A percentile compares a stretch with the other conserved stretches of the same genome.
phyloP scores from a whole-genome alignment of 2,113 vertebrate genomes.

The Actenoides lindsayi region DNA sequence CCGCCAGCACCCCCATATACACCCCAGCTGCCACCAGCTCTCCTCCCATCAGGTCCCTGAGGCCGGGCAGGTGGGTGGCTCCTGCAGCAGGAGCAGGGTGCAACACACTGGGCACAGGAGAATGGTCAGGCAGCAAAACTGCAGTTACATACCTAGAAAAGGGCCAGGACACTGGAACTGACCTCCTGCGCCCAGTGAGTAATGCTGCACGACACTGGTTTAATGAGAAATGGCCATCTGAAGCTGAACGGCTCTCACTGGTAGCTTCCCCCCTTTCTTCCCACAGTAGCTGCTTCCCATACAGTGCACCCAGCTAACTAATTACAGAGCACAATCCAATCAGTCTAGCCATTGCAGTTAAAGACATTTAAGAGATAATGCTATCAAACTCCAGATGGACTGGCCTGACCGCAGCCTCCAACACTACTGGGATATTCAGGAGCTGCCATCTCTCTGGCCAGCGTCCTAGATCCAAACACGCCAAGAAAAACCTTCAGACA shows the following conservation, averaged over 20 bases:
- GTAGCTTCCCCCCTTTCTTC: not conserved
- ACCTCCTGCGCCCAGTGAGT: not conserved
- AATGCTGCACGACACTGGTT: not conserved
- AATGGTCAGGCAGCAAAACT: not conserved
- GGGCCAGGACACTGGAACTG: not conserved
- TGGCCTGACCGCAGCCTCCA: not conserved
- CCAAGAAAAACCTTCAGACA: fast-evolving
- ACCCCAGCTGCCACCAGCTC: not conserved
- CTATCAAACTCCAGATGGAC: constrained; percentile 36
- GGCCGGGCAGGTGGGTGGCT: not conserved
- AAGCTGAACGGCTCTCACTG: not conserved
- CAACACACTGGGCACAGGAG: not conserved
- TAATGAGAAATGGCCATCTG: not conserved
- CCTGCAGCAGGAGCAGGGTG: fast-evolving
- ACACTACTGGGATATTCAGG: not conserved
- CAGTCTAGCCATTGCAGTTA: constrained; percentile 32
- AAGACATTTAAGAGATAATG: constrained; percentile 52
- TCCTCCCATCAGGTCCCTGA: fast-evolving
- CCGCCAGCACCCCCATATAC: not conserved
- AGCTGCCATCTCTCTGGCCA: fast-evolving
- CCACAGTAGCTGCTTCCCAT: not conserved
- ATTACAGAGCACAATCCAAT: constrained; percentile 51
- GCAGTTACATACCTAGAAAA: not conserved
- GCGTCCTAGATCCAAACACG: not conserved
- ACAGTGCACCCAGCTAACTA: constrained; percentile 23